Evolutionary conservation across 2,113 vertebrate species (phyloP).

Genomic region (Marcusenius ussheri): DNA sequence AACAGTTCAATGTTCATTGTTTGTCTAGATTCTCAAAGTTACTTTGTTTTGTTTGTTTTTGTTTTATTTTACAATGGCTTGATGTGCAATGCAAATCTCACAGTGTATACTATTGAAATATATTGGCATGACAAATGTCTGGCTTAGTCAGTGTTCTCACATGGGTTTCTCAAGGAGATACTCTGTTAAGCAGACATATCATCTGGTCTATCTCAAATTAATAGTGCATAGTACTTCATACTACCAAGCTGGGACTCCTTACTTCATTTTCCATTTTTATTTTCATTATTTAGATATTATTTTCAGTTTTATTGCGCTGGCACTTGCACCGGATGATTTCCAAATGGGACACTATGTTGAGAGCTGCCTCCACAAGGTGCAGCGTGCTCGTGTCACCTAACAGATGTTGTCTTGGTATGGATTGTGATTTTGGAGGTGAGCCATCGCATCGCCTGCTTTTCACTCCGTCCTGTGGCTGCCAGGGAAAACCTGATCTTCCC

Average conservation of each 20-base stretch:
- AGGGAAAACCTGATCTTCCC: conserved; percentile 13
- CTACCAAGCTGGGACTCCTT: neutral
- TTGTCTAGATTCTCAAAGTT: neutral
- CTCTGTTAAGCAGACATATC: neutral
- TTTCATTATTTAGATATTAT: neutral
- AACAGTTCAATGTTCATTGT: neutral
- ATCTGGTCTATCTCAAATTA: neutral
- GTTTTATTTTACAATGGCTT: neutral
- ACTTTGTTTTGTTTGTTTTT: neutral
- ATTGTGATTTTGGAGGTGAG: conserved; percentile 20
- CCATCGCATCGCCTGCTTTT: conserved; percentile 9
- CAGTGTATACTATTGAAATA: neutral
- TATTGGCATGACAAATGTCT: neutral
- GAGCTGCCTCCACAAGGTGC: conserved; percentile 15
- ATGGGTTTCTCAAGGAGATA: neutral
- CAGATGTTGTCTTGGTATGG: conserved; percentile 29
- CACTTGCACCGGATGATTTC: neutral
- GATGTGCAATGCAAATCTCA: neutral
- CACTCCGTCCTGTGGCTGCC: conserved; percentile 13
- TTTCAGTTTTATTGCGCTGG: neutral
- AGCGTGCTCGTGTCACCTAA: conserved; percentile 11
- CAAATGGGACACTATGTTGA: conserved; percentile 3
- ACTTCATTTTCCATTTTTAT: neutral
- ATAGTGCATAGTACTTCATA: neutral
- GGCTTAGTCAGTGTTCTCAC: neutral